These are phyloP conservation scores for Drosophila nigrodunni DNA, from an alignment of 1,140 invertebrate genomes.

Conservation along the genomic window DNA sequence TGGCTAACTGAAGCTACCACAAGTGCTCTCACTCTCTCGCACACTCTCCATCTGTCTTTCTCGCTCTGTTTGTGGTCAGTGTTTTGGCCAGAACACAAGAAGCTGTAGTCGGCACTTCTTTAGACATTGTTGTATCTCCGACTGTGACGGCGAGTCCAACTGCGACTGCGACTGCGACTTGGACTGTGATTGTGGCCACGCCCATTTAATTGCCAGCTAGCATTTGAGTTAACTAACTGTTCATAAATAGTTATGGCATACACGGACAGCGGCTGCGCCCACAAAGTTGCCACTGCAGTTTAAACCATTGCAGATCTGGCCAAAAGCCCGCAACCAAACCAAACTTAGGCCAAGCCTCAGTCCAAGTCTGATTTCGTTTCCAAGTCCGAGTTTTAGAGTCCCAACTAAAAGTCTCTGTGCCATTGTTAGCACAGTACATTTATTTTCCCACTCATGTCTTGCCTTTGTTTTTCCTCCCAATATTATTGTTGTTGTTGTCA, in stretches of 20 bases:
- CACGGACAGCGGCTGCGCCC: constrained; percentile 75
- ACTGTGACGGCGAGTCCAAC: background rate
- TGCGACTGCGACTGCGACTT: constrained; percentile 9
- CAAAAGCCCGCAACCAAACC: background rate
- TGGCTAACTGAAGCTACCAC: constrained; percentile 54
- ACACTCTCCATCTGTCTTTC: constrained; percentile 3
- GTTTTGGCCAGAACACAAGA: constrained; percentile 45
- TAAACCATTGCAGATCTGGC: constrained; percentile 50
- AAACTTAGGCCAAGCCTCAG: constrained; percentile 18
- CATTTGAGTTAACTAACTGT: constrained; percentile 83
- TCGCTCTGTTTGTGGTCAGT: constrained; percentile 14
- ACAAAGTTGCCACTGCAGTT: constrained; percentile 59
- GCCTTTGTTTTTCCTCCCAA: constrained; percentile 39
- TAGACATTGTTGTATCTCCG: constrained; percentile 6
- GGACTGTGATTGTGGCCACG: constrained; percentile 50
- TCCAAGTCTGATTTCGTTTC: background rate
- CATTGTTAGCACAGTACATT: constrained; percentile 76
- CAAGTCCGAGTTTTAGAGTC: constrained; percentile 1
- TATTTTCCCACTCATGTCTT: constrained; percentile 74
- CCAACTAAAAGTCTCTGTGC: constrained; percentile 34
- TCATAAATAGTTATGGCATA: constrained; percentile 84
- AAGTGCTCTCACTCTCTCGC: constrained; percentile 51
- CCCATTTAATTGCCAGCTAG: constrained; percentile 81
- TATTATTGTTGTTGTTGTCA: constrained; percentile 13
- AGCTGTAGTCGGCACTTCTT: constrained; percentile 27